phyloP scores from a whole-genome alignment of 2,797 vertebrate species.

The Sebastes itinus region DNA sequence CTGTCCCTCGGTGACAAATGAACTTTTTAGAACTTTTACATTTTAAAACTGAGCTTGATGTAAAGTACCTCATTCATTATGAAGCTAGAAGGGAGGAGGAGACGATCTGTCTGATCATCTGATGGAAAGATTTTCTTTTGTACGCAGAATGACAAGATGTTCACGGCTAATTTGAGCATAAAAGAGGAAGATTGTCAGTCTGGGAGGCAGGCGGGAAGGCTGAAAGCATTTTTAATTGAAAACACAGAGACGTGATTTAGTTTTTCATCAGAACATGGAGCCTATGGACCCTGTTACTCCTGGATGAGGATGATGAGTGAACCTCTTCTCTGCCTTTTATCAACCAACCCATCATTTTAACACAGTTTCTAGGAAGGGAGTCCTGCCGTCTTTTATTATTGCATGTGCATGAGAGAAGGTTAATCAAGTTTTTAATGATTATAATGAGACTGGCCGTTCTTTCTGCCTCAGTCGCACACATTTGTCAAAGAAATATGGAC shows the following conservation, averaged over 20 bases:
- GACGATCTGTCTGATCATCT: not conserved
- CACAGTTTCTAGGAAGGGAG: not conserved
- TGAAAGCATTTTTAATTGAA: conserved; percentile 25
- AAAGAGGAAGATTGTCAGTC: not conserved
- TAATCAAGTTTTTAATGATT: conserved; percentile 9
- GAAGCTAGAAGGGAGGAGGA: not conserved
- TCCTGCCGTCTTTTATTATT: not conserved
- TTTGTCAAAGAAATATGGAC: not conserved
- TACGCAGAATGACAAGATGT: not conserved
- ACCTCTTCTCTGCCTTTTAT: not conserved
- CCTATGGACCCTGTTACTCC: not conserved
- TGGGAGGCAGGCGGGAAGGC: not conserved
- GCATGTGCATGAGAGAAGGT: not conserved
- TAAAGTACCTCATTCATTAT: not conserved
- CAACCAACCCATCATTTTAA: not conserved
- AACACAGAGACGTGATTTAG: not conserved
- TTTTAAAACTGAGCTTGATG: not conserved
- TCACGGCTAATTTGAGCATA: not conserved
- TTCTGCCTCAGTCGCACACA: not conserved
- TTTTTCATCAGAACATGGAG: not conserved
- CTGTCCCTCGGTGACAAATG: not conserved
- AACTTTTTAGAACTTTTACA: not conserved
- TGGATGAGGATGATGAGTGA: not conserved
- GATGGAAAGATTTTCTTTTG: not conserved
- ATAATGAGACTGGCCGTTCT: not conserved